Percentiles rank a stretch among this genome's conserved stretches.
Conservation (phyloP, 2,113 vertebrate genomes). For the Theropithecus gelada region DNA sequence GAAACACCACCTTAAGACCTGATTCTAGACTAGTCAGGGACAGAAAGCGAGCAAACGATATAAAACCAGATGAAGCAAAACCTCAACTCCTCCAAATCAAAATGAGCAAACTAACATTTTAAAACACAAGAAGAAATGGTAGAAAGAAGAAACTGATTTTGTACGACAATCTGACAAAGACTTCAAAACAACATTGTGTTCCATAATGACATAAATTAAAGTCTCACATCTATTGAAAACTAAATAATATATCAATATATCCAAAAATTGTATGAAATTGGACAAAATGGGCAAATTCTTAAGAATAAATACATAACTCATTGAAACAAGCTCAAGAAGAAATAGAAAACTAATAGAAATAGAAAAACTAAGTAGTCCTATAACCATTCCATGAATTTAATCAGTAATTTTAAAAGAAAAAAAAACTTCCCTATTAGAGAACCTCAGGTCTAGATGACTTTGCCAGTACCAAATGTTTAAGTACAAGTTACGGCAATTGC, state of each 20-base stretch:
- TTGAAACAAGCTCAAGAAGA: neutral
- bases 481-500: neutral
- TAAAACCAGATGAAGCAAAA: neutral
- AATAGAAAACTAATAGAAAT: neutral
- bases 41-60: accelerated
- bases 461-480: no score
- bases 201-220: neutral
- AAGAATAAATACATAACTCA: neutral
- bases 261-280: neutral
- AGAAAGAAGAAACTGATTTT: neutral
- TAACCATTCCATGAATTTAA: neutral
- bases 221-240: no score
- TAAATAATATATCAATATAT: neutral
- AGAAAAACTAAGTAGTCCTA: neutral
- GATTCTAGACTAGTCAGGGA: neutral
- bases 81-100: neutral
- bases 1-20: neutral
- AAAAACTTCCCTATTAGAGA: neutral
- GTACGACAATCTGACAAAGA: neutral
- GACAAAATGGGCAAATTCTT: neutral
- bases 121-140: neutral
- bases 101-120: no score
- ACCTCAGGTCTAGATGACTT: neutral
- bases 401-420: neutral
- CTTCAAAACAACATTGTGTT: neutral